These are phyloP conservation scores for Anticlea derivata DNA, from an alignment of 2,888 invertebrate genomes.

Conservation along the genomic window DNA sequence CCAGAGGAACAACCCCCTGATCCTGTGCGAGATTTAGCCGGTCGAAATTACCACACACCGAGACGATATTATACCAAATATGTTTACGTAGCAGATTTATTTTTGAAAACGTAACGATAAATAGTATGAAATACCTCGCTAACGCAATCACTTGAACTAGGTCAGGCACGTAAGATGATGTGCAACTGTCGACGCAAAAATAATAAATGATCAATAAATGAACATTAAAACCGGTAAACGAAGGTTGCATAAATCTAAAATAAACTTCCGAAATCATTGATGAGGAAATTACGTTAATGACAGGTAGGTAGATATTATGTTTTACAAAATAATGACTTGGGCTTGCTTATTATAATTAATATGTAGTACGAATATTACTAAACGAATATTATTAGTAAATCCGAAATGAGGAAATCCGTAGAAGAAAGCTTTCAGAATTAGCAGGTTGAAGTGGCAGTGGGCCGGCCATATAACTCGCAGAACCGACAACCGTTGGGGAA, in stretches of 20 bases:
- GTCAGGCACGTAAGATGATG: slow-evolving; percentile 45
- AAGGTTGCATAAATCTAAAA: slow-evolving; percentile 40
- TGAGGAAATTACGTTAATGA: slow-evolving; percentile 11
- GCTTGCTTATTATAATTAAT: too few relatives aligned
- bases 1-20: slow-evolving; percentile 61
- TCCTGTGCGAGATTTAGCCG: slow-evolving; percentile 36
- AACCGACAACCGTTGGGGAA: too few relatives aligned
- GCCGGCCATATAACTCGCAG: too few relatives aligned
- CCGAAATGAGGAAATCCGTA: too few relatives aligned
- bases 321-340: too few relatives aligned
- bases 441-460: too few relatives aligned
- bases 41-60: slow-evolving; percentile 42
- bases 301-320: too few relatives aligned
- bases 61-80: slow-evolving; percentile 36
- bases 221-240: slow-evolving; percentile 29
- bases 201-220: slow-evolving; percentile 29
- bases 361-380: too few relatives aligned
- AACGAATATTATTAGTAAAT: too few relatives aligned
- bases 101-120: slow-evolving; percentile 34
- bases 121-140: slow-evolving; percentile 31
- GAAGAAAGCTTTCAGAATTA: too few relatives aligned
- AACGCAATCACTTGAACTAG: slow-evolving; percentile 57
- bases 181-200: slow-evolving; percentile 39
- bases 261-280: slow-evolving; percentile 22
- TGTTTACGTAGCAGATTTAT: slow-evolving; percentile 38